phyloP scores from a whole-genome alignment of 2,797 vertebrate genomes.

The Melanotaenia parkinsoni region DNA sequence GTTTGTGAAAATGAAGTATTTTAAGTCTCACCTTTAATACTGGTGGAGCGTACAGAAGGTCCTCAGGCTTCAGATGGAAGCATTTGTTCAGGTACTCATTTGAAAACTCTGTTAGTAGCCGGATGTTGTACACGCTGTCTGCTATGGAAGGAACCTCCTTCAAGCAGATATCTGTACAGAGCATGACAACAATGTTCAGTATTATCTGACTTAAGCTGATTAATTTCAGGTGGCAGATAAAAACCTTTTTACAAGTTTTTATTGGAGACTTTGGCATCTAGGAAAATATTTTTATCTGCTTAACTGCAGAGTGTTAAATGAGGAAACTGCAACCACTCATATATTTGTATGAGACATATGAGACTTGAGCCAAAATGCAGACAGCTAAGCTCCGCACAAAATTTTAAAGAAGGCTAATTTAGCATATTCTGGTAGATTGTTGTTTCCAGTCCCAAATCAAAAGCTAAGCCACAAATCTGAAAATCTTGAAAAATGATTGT shows the following conservation, averaged over 20 bases:
- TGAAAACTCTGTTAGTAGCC: conserved; percentile 91
- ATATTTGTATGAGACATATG: not conserved
- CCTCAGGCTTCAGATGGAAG: conserved; percentile 92
- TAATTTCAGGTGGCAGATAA: not conserved
- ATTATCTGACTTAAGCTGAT: not conserved
- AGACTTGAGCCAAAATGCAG: not conserved
- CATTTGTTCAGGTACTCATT: conserved; percentile 91
- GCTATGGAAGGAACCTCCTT: conserved; percentile 92
- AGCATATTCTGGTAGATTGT: not conserved
- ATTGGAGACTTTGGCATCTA: not conserved
- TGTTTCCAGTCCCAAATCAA: not conserved
- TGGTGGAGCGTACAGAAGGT: conserved; percentile 91
- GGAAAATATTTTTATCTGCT: not conserved
- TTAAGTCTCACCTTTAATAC: conserved; percentile 89
- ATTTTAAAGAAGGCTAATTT: not conserved
- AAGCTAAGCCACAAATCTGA: not conserved
- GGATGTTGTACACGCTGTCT: conserved; percentile 94
- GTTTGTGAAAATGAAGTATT: not conserved
- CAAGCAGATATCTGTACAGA: conserved; percentile 90
- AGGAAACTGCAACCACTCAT: not conserved
- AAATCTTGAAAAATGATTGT: conserved; percentile 34
- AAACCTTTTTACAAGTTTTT: not conserved
- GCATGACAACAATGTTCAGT: not conserved
- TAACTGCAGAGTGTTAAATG: not conserved
- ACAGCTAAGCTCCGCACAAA: not conserved